Percentiles rank a stretch among this genome's conserved stretches.
Conservation (phyloP, 2,797 vertebrate genomes). For the Lateolabrax maculatus region DNA sequence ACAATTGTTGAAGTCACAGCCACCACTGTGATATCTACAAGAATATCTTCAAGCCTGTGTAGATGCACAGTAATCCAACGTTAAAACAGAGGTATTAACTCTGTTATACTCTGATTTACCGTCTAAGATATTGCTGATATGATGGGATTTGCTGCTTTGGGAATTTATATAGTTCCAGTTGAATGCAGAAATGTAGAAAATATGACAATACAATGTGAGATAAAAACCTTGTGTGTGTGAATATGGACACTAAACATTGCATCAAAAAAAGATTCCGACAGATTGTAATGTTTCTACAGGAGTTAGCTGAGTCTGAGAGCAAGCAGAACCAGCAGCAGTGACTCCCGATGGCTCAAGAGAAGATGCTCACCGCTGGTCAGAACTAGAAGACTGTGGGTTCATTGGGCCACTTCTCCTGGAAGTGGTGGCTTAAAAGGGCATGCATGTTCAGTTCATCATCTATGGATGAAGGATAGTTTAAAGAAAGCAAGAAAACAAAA, state of each 20-base stretch:
- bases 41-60: not conserved
- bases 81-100: not conserved
- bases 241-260: not conserved
- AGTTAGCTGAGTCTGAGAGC: not conserved
- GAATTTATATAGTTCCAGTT: not conserved
- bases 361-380: conserved; percentile 7
- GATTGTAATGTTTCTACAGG: not conserved
- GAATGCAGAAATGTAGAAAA: not conserved
- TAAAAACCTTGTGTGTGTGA: not conserved
- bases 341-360: not conserved
- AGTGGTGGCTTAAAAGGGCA: not conserved
- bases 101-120: not conserved
- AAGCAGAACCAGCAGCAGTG: not conserved
- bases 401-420: not conserved
- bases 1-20: not conserved
- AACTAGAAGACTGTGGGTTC: not conserved
- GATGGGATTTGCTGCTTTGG: not conserved
- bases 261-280: not conserved
- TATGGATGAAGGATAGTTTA: not conserved
- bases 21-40: not conserved
- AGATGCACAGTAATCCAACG: not conserved
- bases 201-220: not conserved
- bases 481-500: not conserved
- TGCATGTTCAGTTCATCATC: not conserved
- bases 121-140: not conserved